Base-by-base conservation (phyloP, 2,797 vertebrate species). In the Limnodromus scolopaceus region DNA sequence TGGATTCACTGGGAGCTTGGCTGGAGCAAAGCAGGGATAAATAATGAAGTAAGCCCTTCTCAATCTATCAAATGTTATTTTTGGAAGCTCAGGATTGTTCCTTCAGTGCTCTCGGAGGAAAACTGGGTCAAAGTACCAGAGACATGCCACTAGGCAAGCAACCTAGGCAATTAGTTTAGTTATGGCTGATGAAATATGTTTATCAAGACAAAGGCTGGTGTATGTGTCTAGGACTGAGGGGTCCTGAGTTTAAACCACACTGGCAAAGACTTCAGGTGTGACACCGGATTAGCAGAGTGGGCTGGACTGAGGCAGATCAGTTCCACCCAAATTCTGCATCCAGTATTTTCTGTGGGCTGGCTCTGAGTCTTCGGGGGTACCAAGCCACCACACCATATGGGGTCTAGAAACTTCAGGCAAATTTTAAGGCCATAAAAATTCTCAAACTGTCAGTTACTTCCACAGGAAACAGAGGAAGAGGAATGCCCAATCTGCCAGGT, bases 31-130 rank as follows among this genome's bases (percentile, higher is more conserved):
- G 51, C 23, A 61, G 63, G 74, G 84, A 89, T 65, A 80, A 96
- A 84, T 74, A 92, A 87, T n/a, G 49, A 92, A 79, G 9, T 46
- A 79, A 60, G 39, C 32, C 64, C 82, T 94, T 74, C 57, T 83
- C 60, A 16, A 66, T 80, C 84, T 85, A 84, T 89, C 79, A 82
- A 13, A 66, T 19, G 27, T 55, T 82, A 84, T 83, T 92, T 97
- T 80, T 77, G 38, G 87, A 94, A 94, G 72, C 11, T 84, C 41
- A 43, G 77, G 57, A 60, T 53, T 77, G 75, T 83, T 87, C 48
- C 39, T 87, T 55, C 75, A 46, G 45, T 78, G 78, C 30, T 89
- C 81, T 84, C 87, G 54, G 53, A 83, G 60, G 87, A 89, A 94
- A 95, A 87, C 7, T 30, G 53, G 60, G 81, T 87, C 82, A 91